Evolutionary conservation across 2,888 invertebrate genomes (phyloP).

Genomic region (Ennomos fuscantarius): DNA sequence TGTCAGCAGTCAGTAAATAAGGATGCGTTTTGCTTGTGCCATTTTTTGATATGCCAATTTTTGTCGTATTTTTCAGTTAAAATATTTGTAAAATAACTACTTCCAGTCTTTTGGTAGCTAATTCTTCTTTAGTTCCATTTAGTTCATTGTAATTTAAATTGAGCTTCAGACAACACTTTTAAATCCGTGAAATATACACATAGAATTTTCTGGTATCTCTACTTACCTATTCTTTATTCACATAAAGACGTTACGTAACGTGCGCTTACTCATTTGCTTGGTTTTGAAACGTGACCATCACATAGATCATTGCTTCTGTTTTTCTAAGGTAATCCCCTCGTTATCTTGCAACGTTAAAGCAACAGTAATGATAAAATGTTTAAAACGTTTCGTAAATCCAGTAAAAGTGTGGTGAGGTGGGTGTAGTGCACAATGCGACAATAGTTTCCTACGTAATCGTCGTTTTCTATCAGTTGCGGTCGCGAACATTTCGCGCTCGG

Average conservation of each 20-base stretch:
- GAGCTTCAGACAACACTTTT: too few relatives aligned
- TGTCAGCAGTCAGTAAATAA: too few relatives aligned
- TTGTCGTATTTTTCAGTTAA: too few relatives aligned
- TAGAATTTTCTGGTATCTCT: too few relatives aligned
- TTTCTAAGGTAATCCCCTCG: slow-evolving; percentile 59
- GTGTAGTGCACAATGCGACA: slow-evolving; percentile 77
- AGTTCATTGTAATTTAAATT: too few relatives aligned
- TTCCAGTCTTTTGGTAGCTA: too few relatives aligned
- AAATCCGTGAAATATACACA: too few relatives aligned
- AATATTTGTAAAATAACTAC: too few relatives aligned
- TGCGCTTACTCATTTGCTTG: slow-evolving; percentile 2
- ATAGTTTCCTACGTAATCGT: slow-evolving; percentile 76
- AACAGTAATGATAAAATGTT: slow-evolving; percentile 64
- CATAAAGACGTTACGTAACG: slow-evolving; percentile 5
- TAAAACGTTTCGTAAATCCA: slow-evolving; percentile 77
- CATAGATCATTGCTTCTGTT: slow-evolving; percentile 48
- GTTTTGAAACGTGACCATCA: slow-evolving; percentile 29
- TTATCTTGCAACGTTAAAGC: slow-evolving; percentile 70
- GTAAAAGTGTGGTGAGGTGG: slow-evolving; percentile 78
- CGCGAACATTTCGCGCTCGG: slow-evolving; percentile 75
- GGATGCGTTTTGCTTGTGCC: too few relatives aligned
- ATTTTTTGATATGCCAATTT: too few relatives aligned
- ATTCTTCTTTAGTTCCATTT: too few relatives aligned
- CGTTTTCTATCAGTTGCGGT: slow-evolving; percentile 83
- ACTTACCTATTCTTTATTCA: too few relatives aligned